A percentile compares a stretch with the other conserved stretches of the same genome.
phyloP scores from a whole-genome alignment of 2,888 invertebrate genomes.

The Drosophila kambysellisi region DNA sequence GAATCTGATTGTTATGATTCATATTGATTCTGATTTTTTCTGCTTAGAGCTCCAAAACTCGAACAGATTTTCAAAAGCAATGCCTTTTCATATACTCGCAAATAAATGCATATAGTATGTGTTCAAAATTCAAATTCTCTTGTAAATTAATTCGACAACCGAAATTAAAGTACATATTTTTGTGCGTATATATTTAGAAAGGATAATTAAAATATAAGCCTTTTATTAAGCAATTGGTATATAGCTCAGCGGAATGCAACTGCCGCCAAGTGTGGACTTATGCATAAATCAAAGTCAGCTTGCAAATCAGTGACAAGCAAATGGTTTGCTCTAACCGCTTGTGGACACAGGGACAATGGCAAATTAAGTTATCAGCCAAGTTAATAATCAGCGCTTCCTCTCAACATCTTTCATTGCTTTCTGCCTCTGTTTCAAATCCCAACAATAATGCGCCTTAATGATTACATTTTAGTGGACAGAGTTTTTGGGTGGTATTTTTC shows the following conservation, averaged over 20 bases:
- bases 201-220: background rate
- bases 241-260: background rate
- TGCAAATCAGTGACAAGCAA: slow-evolving; percentile 22
- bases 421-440: slow-evolving; percentile 31
- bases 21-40: background rate
- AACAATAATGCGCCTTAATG: slow-evolving; percentile 59
- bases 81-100: too few species aligned
- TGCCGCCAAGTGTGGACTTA: background rate
- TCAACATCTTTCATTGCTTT: background rate
- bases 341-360: slow-evolving; percentile 25
- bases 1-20: background rate
- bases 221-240: background rate
- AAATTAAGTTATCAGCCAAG: slow-evolving; percentile 60
- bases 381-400: slow-evolving; percentile 52
- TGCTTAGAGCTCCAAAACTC: background rate
- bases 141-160: background rate
- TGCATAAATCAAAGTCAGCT: slow-evolving; percentile 19
- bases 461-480: slow-evolving; percentile 29
- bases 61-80: background rate
- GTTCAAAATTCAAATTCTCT: background rate
- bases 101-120: too few species aligned
- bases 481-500: slow-evolving; percentile 61
- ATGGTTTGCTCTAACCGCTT: slow-evolving; percentile 33
- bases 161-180: background rate
- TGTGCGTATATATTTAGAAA: background rate